Base-by-base conservation (phyloP, 1,140 invertebrate genomes). In the Stratiolaelaps scimitus region DNA sequence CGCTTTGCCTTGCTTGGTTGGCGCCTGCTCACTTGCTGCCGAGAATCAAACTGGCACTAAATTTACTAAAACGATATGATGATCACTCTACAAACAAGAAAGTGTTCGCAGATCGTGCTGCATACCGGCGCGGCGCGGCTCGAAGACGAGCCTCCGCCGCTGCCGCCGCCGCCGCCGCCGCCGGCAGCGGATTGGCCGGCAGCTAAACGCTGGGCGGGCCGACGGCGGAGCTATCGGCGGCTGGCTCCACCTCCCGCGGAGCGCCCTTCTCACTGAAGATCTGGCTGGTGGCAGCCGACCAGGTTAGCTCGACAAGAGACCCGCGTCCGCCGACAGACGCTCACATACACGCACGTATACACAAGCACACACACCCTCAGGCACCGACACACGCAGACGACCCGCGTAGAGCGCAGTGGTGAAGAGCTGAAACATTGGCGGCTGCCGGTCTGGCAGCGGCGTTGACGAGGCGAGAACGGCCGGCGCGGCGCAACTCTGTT, bases 31-130 rank as follows among this genome's bases (percentile, higher is more conserved):
- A 60, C 53, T 60, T 29, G 53, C 26, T 29, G 53, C 26, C 53
- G 53, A 60, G 53, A 60, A 60, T 20, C 53, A 60, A 60, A 60
- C 53, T 60, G 53, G 26, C 53, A 60, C 53, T 60, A 60, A 60
- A 60, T 60, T 60, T 60, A 34, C 53, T 34, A 60, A 60, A 60
- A 60, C 53, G 53, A 60, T 60, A 60, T 60, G 53, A 60, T 60
- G 26, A 60, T 34, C 53, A 34, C 53, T 20, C 53, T 60, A 60
- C 53, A 60, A 60, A 60, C 53, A 60, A 60, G 53, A 60, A 60
- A 60, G 53, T 60, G 53, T 60, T 60, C 53, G 53, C 34, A 29
- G 26, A 60, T 34, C 17, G 53, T 40, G 34, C 34, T 6, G 5
- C 4, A 60, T 26, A 15, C 26, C 53, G 53, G 17, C 53, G 53